phyloP scores from a whole-genome alignment of 2,113 vertebrate genomes.

The Rhinichthys klamathensis region DNA sequence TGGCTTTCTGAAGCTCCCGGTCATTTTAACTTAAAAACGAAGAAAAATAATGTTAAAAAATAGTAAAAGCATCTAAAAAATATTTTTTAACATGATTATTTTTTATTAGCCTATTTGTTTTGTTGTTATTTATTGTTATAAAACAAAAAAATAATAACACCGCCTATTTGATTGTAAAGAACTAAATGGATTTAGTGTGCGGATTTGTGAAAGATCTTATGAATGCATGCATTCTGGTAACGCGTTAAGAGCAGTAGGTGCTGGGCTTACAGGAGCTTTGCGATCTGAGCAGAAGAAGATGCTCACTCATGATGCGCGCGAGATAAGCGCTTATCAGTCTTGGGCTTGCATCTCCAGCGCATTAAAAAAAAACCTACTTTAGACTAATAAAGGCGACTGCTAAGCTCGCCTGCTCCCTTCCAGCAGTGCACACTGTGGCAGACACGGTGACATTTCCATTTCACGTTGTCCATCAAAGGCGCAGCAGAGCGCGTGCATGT shows the following conservation, averaged over 20 bases:
- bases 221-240: slow-evolving; percentile 52
- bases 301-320: slow-evolving; percentile 56
- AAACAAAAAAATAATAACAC: background rate
- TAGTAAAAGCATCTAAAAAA: too few species aligned
- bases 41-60: background rate
- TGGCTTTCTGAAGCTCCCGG: background rate
- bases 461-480: slow-evolving; percentile 55
- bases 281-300: slow-evolving; percentile 46
- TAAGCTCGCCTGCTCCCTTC: slow-evolving; percentile 47
- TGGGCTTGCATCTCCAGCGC: slow-evolving; percentile 55
- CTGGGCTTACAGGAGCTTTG: slow-evolving; percentile 27
- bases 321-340: slow-evolving; percentile 66
- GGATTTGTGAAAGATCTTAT: slow-evolving; percentile 34
- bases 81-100: background rate
- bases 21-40: background rate
- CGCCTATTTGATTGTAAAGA: background rate
- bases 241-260: slow-evolving; percentile 52
- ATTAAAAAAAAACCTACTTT: slow-evolving; percentile 54
- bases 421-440: slow-evolving; percentile 43
- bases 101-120: background rate
- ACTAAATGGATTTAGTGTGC: background rate
- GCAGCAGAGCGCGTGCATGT: slow-evolving; percentile 16
- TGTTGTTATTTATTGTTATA: background rate
- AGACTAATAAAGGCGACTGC: slow-evolving; percentile 59
- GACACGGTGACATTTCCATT: slow-evolving; percentile 62